Percentiles rank a stretch among this genome's conserved stretches.
Evolutionary conservation across 2,113 vertebrate species (phyloP).

Genomic region (Thalassarche chlororhynchos): DNA sequence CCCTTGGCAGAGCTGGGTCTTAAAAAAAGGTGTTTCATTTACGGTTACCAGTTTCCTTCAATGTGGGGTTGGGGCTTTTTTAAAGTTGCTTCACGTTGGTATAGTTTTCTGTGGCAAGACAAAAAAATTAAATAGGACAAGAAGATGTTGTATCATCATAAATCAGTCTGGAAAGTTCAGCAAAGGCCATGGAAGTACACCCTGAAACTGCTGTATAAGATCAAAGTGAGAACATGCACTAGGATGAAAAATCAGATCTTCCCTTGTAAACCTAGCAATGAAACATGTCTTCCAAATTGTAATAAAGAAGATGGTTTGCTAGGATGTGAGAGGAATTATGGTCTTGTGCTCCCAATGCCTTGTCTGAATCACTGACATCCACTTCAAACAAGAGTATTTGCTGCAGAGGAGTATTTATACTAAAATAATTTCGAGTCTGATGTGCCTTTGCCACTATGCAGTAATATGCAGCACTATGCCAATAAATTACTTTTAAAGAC

Average conservation of each 20-base stretch:
- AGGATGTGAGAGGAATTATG: neutral
- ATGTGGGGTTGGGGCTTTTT: rapidly evolving
- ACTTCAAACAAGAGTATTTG: neutral
- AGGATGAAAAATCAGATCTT: neutral
- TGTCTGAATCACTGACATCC: neutral
- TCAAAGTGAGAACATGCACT: neutral
- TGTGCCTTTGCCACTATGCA: neutral
- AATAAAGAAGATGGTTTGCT: neutral
- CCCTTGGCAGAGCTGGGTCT: neutral
- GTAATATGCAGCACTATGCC: neutral
- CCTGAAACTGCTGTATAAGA: neutral
- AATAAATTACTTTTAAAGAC: neutral
- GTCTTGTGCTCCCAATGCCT: neutral
- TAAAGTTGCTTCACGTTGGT: neutral
- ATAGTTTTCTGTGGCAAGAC: neutral
- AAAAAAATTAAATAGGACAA: neutral
- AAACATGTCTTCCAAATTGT: neutral
- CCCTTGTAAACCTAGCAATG: neutral
- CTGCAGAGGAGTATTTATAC: neutral
- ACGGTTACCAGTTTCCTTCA: neutral
- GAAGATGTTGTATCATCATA: neutral
- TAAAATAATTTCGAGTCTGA: neutral
- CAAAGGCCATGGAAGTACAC: neutral
- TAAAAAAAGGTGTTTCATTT: neutral
- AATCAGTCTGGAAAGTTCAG: neutral